Evolutionary conservation across 2,797 vertebrate species (phyloP).

Genomic region (Liasis olivaceus): DNA sequence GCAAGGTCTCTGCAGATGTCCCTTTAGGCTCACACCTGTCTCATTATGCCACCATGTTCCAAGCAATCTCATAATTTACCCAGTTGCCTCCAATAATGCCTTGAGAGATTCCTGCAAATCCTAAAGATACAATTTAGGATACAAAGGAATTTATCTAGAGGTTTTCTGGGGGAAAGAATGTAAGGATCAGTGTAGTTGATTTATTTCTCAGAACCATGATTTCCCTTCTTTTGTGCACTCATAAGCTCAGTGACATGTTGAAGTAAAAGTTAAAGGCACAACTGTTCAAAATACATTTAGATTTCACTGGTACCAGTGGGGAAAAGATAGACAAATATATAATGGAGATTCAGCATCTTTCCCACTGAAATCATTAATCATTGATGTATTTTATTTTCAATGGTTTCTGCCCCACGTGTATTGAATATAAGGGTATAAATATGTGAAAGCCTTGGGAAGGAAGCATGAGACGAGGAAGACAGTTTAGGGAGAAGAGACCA

Average conservation of each 20-base stretch:
- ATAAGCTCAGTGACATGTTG: not conserved
- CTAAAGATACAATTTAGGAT: not conserved
- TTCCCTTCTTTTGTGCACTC: not conserved
- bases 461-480: not conserved
- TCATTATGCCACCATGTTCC: conserved; percentile 1
- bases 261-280: not conserved
- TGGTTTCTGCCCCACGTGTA: not conserved
- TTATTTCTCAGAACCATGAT: not conserved
- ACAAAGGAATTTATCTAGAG: not conserved
- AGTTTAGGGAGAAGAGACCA: not conserved
- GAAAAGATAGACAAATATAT: not conserved
- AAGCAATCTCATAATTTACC: not conserved
- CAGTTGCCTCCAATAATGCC: not conserved
- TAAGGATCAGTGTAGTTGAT: not conserved
- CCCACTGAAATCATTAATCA: not conserved
- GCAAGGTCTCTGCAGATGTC: fast-evolving
- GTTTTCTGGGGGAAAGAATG: not conserved
- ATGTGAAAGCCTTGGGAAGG: not conserved
- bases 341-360: not conserved
- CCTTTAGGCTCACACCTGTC: conserved; percentile 33
- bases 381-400: not conserved
- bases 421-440: not conserved
- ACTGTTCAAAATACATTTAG: not conserved
- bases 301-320: not conserved
- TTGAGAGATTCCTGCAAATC: not conserved